Evolutionary conservation across 2,888 invertebrate species (phyloP), one percentile per base, ranked within the genome.

Genomic region (Tiliacea aurago): DNA sequence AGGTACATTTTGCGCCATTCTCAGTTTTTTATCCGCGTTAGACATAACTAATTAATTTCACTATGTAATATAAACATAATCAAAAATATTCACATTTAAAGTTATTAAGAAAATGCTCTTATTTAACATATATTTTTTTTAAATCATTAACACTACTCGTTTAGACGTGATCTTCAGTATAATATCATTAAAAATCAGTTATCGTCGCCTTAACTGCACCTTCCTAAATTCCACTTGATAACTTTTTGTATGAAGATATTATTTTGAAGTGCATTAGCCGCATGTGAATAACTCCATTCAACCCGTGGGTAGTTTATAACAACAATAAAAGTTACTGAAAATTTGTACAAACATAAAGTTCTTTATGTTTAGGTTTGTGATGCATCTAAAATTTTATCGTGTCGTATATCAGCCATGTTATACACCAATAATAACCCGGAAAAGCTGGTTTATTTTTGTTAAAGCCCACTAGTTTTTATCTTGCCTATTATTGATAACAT

Each of bases 291-390:
- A 53, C 33, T 59, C 0, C 45, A 81, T 59, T 58, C 5, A 59
- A 53, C 7, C 13, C 28, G 53, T 66, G 43, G 53, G 76, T 55
- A 45, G 37, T 81, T 81, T 65, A 76, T 62, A 64, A 33, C 58
- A 55, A 51, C 45, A 68, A 20, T 64, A 67, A 76, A 79, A 49
- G 47, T 75, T 49, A 68, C 68, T 75, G 53, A 69, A 81, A 81
- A 61, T 56, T 73, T 65, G 28, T 56, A 62, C 61, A 81, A 69
- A 55, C 62, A 64, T 81, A 81, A 81, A 70, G 68, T 61, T 59
- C 23, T 77, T 51, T 68, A 68, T 51, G 77, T 49, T 63, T 82
- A 73, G 67, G 73, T 78, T 83, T 70, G 83, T 78, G 66, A 70
- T 78, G 55, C 65, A 73, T 62, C 69, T 63, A 80, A 68, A 69